Base-by-base conservation (phyloP, 2,113 vertebrate species). In the Callionymus lyra region DNA sequence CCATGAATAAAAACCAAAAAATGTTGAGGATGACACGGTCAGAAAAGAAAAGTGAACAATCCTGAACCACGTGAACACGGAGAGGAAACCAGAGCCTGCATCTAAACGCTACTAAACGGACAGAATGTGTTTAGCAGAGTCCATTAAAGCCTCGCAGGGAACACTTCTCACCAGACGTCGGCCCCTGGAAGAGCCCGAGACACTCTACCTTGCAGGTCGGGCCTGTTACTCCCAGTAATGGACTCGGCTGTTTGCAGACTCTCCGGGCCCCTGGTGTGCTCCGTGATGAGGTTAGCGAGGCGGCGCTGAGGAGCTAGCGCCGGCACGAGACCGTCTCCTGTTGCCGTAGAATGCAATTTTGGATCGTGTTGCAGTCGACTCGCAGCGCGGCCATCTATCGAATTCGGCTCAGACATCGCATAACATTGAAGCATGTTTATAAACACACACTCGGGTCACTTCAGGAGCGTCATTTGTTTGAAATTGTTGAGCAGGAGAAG, bases 391-490 rank as follows among this genome's bases (percentile, higher is more conserved):
- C 60, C 80, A 80, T 81, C 74, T 83, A 83, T 81, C 31, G 71
- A 70, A 83, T 80, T 81, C 72, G 65, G 70, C 69, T 80, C 76
- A 76, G 70, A 75, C 68, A 68, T 81, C 81, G 74, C 76, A 78
- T 75, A 81, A 81, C 75, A 83, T 81, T 83, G 74, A 80, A 74
- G 56, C 72, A 78, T 83, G 72, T 80, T 78, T 70, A 77, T 80
- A 77, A 81, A 83, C 74, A 83, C 72, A 67, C 72, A 63, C 64
- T 76, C 52, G 42, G 64, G 68, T 74, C 72, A 70, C 63, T 72
- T 53, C 58, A 31, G 72, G 64, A 60, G 59, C 45, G 68, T 66
- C 54, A 44, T 59, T 53, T 31, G 19, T 63, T 63, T 55, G 50
- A 61, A 47, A 43, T 53, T 34, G 21, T 8, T 27, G 21, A 27